phyloP scores from a whole-genome alignment of 2,888 invertebrate genomes.

The Aplocera efformata region DNA sequence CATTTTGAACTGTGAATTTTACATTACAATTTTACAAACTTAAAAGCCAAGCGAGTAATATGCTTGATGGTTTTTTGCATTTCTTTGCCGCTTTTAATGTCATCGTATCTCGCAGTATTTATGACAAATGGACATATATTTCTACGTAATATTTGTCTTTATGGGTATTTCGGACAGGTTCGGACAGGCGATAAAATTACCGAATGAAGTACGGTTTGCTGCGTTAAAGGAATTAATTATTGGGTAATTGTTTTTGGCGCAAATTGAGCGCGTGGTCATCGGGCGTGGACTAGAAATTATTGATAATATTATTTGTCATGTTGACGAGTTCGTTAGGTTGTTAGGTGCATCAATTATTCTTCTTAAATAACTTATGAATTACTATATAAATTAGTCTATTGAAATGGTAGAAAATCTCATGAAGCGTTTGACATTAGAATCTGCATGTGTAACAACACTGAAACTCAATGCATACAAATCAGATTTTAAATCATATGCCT shows the following conservation, averaged over 20 bases:
- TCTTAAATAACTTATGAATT: too few species aligned
- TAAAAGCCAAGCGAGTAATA: too few species aligned
- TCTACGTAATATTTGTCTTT: not conserved
- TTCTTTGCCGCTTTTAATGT: not conserved
- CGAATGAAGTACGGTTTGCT: slow-evolving; percentile 12
- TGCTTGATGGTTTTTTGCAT: not conserved
- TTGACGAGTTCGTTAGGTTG: not conserved
- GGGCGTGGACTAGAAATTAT: slow-evolving; percentile 11
- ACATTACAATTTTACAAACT: too few species aligned
- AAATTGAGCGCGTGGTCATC: slow-evolving; percentile 23
- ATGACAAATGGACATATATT: not conserved
- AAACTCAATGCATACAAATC: too few species aligned
- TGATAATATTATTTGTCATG: slow-evolving; percentile 4
- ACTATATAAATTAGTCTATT: too few species aligned
- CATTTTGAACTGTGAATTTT: too few species aligned
- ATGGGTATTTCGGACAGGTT: slow-evolving; percentile 1
- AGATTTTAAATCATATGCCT: too few species aligned
- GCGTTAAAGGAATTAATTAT: slow-evolving; percentile 18
- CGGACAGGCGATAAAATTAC: slow-evolving; percentile 9
- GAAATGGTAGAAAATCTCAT: too few species aligned
- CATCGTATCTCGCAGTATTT: not conserved
- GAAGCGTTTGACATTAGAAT: too few species aligned
- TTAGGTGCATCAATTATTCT: too few species aligned
- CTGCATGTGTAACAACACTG: too few species aligned
- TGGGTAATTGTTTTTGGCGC: slow-evolving; percentile 24